These are phyloP conservation scores for Himalopsyche phryganea DNA, from an alignment of 1,140 invertebrate species.

Conservation along the genomic window DNA sequence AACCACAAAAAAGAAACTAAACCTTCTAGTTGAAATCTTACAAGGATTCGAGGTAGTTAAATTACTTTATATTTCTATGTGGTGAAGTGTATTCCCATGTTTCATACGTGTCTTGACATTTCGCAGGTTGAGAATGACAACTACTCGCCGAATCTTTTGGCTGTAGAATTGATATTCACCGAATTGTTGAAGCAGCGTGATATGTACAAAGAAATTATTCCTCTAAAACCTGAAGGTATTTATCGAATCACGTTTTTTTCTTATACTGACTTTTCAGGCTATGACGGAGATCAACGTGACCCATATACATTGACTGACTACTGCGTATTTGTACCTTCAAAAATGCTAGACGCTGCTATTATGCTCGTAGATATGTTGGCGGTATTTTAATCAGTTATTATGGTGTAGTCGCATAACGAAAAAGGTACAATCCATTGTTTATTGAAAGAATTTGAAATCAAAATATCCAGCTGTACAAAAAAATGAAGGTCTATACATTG, in stretches of 20 bases:
- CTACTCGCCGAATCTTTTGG: slow-evolving; percentile 55
- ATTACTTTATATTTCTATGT: slow-evolving; percentile 38
- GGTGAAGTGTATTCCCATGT: slow-evolving; percentile 20
- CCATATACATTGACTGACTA: too few species aligned
- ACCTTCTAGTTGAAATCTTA: slow-evolving; percentile 62
- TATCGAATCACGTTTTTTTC: neutral
- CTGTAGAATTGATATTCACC: slow-evolving; percentile 65
- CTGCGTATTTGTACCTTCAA: too few species aligned
- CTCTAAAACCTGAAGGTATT: slow-evolving; percentile 47
- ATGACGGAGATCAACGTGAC: too few species aligned
- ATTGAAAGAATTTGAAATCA: too few species aligned
- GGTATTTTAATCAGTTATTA: too few species aligned
- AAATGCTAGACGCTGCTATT: too few species aligned
- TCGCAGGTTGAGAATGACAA: slow-evolving; percentile 53
- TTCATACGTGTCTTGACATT: slow-evolving; percentile 13
- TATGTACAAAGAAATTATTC: slow-evolving; percentile 56
- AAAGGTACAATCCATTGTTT: too few species aligned
- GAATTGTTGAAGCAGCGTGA: slow-evolving; percentile 62
- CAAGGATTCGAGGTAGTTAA: slow-evolving; percentile 58
- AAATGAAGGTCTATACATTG: too few species aligned
- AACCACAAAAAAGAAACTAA: slow-evolving; percentile 57
- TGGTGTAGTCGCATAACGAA: too few species aligned
- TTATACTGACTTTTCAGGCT: neutral
- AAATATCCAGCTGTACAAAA: too few species aligned
- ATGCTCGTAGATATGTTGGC: too few species aligned